Base-by-base conservation (phyloP, 2,888 invertebrate genomes). In the Ernsta delagoae region DNA sequence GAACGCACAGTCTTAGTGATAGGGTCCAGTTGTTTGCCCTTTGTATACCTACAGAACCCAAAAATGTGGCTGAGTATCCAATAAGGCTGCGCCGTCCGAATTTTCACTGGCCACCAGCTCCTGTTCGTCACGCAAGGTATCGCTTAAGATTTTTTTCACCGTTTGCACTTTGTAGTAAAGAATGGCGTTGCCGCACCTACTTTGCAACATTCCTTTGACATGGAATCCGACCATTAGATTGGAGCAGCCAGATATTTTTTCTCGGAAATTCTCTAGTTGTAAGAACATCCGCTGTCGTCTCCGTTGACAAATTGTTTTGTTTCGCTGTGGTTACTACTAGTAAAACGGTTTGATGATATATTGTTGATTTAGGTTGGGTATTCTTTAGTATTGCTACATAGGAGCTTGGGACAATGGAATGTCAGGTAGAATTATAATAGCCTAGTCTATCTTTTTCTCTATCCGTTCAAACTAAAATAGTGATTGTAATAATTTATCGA, bases 141-240 rank as follows among this genome's bases (percentile, higher is more conserved):
- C 89, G 82, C 90, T 92, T 92, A 90, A 86, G 88, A 87, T 41
- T 88, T 90, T 89, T 85, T 87, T 84, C 77, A 81, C 81, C 74
- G 77, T 82, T 83, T 79, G 34, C 80, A 43, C 43, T 82, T 83
- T 79, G 34, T 83, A 78, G 74, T 71, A 62, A 78, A 78, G 79
- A 79, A 83, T 79, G 77, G 78, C 79, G 79, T 85, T 85, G 77
- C 73, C 75, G 75, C 75, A 77, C 77, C 79, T 76, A 83, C 86
- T 89, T 88, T 87, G 86, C 41, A 41, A 41, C 86, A 89, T 88
- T 87, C 81, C 84, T 87, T 89, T 86, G 87, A 91, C 92, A 92
- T 92, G 92, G 86, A 88, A 92, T 92, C 83, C 83, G 73, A 81
- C 83, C 92, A 92, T 92, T 92, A 92, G 83, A 86, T 83, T 80